phyloP scores from a whole-genome alignment of 1,140 invertebrate species.

The Neotoxoptera formosana region DNA sequence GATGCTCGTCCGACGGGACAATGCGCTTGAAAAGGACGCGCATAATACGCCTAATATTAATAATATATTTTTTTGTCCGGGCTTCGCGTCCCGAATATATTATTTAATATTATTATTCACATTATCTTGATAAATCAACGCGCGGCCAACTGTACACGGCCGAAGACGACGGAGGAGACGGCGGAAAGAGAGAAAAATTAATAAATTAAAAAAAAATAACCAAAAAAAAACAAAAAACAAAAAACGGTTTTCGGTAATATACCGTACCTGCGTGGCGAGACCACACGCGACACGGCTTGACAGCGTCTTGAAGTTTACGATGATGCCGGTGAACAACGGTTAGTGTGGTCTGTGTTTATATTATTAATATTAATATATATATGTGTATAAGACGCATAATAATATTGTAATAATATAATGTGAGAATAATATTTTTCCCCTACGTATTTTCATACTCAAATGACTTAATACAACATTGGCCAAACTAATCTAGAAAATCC shows the following conservation, averaged over 20 bases:
- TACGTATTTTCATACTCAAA: neutral
- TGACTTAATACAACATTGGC: constrained; percentile 23
- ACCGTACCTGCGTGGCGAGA: constrained; percentile 26
- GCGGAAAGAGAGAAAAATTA: constrained; percentile 28
- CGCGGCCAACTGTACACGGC: neutral
- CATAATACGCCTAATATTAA: constrained; percentile 15
- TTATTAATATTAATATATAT: constrained; percentile 16
- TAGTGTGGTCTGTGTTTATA: constrained; percentile 42
- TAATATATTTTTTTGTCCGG: neutral
- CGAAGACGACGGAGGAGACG: neutral
- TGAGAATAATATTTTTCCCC: constrained; percentile 1
- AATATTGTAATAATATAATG: neutral
- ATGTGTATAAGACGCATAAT: neutral
- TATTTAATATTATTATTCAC: constrained; percentile 38
- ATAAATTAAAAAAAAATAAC: constrained; percentile 35
- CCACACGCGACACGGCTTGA: constrained; percentile 56
- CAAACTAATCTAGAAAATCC: constrained; percentile 35
- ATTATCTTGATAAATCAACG: constrained; percentile 54
- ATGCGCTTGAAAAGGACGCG: neutral
- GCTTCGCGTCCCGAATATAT: constrained; percentile 38
- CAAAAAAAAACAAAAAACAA: constrained; percentile 48
- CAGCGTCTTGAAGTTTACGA: constrained; percentile 52
- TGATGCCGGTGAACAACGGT: constrained; percentile 46
- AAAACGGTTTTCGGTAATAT: constrained; percentile 45
- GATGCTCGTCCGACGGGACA: neutral